A percentile compares a stretch with the other conserved stretches of the same genome.
Evolutionary conservation across 2,888 invertebrate genomes (phyloP).

Genomic region (Cephalotes varians): DNA sequence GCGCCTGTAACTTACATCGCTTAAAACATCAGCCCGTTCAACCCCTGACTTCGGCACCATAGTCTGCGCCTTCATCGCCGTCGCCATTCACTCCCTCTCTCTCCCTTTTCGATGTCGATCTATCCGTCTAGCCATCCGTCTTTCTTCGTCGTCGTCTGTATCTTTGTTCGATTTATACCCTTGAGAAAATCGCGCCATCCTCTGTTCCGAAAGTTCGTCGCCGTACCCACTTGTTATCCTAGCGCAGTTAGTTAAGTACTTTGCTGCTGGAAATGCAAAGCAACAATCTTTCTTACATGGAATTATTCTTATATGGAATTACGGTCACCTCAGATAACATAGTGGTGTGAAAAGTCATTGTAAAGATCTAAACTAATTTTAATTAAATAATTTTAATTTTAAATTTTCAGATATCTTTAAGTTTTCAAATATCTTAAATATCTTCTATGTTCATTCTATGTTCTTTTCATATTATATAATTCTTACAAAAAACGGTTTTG

Average conservation of each 20-base stretch:
- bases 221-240: constrained; percentile 43
- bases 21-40: constrained; percentile 75
- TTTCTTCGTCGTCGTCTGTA: constrained; percentile 56
- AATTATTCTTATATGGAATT: constrained; percentile 8
- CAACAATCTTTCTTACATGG: not conserved
- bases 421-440: not conserved
- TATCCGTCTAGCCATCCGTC: constrained; percentile 17
- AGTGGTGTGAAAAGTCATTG: too few relatives aligned
- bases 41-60: constrained; percentile 72
- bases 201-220: constrained; percentile 56
- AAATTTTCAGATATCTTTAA: not conserved
- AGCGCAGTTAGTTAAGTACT: not conserved
- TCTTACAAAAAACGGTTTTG: too few relatives aligned
- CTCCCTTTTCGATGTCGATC: constrained; percentile 22
- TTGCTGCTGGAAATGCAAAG: constrained; percentile 29
- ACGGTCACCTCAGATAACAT: too few relatives aligned
- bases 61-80: constrained; percentile 65
- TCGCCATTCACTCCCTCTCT: constrained; percentile 58
- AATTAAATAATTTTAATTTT: not conserved
- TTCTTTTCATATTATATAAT: too few relatives aligned
- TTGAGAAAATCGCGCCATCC: constrained; percentile 67
- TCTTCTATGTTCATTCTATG: too few relatives aligned
- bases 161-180: constrained; percentile 69
- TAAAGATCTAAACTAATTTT: too few relatives aligned
- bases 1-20: constrained; percentile 77